Percentiles rank a stretch among this genome's conserved stretches.
Conservation (phyloP, 1,140 invertebrate genomes). For the Zaprionus gabonicus region DNA sequence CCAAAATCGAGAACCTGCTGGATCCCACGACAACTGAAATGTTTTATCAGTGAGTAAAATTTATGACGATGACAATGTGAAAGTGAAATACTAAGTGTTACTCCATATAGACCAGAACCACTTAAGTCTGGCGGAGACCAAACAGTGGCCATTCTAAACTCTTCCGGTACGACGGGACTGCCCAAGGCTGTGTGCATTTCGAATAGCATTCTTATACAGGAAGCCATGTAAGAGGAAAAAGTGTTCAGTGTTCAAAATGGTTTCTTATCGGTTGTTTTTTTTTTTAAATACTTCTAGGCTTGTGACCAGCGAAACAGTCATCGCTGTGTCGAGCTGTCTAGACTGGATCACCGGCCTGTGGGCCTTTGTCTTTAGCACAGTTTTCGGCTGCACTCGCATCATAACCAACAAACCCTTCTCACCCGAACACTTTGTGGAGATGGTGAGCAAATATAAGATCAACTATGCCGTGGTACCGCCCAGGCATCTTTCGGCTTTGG, state of each 20-base stretch:
- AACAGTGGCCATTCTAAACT: slow-evolving; percentile 84
- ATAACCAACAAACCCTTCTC: slow-evolving; percentile 61
- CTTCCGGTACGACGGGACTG: slow-evolving; percentile 91
- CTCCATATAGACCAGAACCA: slow-evolving; percentile 51
- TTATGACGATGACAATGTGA: background rate
- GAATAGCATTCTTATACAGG: slow-evolving; percentile 84
- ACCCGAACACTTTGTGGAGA: slow-evolving; percentile 57
- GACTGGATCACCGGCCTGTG: slow-evolving; percentile 78
- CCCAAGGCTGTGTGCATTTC: slow-evolving; percentile 92
- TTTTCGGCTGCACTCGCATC: slow-evolving; percentile 65
- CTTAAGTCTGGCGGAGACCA: slow-evolving; percentile 62
- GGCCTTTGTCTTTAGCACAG: slow-evolving; percentile 53
- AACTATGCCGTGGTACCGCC: slow-evolving; percentile 59
- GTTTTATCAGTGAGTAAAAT: slow-evolving; percentile 63
- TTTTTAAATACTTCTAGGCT: slow-evolving; percentile 27
- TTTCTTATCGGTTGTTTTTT: too few species aligned
- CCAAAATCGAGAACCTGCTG: slow-evolving; percentile 65
- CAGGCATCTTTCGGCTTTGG: slow-evolving; percentile 47
- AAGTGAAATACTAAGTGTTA: background rate
- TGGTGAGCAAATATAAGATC: slow-evolving; percentile 77
- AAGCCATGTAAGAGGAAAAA: slow-evolving; percentile 47
- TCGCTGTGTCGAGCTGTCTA: slow-evolving; percentile 63
- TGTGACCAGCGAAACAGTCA: slow-evolving; percentile 56
- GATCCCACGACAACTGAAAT: slow-evolving; percentile 59
- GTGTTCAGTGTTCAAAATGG: background rate